Evolutionary conservation across 2,888 invertebrate genomes (phyloP).

Genomic region (Brachyptera risi): DNA sequence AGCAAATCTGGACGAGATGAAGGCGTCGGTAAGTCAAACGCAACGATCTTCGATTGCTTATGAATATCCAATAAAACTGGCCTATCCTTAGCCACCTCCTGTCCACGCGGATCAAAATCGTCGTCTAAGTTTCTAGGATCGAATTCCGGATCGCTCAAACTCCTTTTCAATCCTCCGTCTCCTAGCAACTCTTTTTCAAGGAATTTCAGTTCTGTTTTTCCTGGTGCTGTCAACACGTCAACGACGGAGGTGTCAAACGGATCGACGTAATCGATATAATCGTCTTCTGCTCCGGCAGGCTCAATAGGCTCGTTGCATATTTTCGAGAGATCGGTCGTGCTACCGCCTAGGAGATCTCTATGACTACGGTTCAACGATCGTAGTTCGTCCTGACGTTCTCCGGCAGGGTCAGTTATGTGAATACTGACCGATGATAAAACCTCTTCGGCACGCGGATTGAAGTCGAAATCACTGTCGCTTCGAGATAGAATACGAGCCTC

Average conservation of each 20-base stretch:
- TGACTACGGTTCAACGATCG: conserved; percentile 48
- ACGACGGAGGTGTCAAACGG: conserved; percentile 84
- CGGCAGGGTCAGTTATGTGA: conserved; percentile 60
- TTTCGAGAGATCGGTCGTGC: conserved; percentile 68
- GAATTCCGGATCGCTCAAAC: conserved; percentile 71
- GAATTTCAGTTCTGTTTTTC: conserved; percentile 70
- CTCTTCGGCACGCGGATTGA: conserved; percentile 58
- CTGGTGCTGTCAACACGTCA: conserved; percentile 66
- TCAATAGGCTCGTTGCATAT: conserved; percentile 64
- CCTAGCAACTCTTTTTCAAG: conserved; percentile 72
- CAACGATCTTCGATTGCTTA: conserved; percentile 48
- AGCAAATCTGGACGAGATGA: conserved; percentile 34
- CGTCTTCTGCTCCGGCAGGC: conserved; percentile 45
- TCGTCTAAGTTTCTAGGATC: conserved; percentile 46
- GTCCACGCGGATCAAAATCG: conserved; percentile 57
- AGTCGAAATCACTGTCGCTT: conserved; percentile 51
- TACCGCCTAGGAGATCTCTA: conserved; percentile 70
- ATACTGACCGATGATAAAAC: conserved; percentile 51
- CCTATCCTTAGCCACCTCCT: conserved; percentile 44
- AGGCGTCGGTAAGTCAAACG: conserved; percentile 56
- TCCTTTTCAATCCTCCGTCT: conserved; percentile 39
- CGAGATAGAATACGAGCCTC: conserved; percentile 28
- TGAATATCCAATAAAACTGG: not conserved
- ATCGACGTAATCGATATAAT: conserved; percentile 55
- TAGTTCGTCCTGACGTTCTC: conserved; percentile 44